These are phyloP conservation scores for Trichogramma pretiosum DNA, from an alignment of 1,140 invertebrate genomes.

Conservation along the genomic window DNA sequence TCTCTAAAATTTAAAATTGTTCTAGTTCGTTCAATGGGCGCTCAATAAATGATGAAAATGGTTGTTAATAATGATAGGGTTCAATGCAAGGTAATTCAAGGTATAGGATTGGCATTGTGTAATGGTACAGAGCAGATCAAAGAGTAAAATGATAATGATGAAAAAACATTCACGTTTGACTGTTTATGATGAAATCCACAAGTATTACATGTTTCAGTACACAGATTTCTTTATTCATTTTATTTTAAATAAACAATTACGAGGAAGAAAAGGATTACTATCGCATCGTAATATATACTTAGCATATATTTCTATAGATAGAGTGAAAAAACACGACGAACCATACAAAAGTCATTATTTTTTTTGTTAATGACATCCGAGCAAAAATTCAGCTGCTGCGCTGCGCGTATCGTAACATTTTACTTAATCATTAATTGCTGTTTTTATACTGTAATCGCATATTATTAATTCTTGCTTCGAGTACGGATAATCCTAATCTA, in stretches of 20 bases:
- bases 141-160: conserved; percentile 8
- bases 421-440: conserved; percentile 2
- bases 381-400: conserved; percentile 9
- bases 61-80: too few relatives aligned
- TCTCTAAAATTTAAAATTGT: too few relatives aligned
- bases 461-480: neutral
- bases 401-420: too few relatives aligned
- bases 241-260: too few relatives aligned
- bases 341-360: conserved; percentile 21
- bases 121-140: too few relatives aligned
- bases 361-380: neutral
- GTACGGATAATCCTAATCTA: conserved; percentile 1
- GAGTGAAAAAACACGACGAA: conserved; percentile 34
- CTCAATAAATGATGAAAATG: too few relatives aligned
- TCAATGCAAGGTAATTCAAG: too few relatives aligned
- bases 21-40: too few relatives aligned
- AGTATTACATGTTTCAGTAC: conserved; percentile 32
- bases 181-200: conserved; percentile 31
- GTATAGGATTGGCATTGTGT: too few relatives aligned
- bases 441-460: neutral
- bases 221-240: conserved; percentile 10
- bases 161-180: conserved; percentile 28
- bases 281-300: conserved; percentile 23
- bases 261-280: conserved; percentile 8
- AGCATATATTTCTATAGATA: conserved; percentile 29